Percentiles rank a stretch among this genome's conserved stretches.
These are phyloP conservation scores for Bombus huntii DNA, from an alignment of 1,140 invertebrate species.

Conservation along the genomic window DNA sequence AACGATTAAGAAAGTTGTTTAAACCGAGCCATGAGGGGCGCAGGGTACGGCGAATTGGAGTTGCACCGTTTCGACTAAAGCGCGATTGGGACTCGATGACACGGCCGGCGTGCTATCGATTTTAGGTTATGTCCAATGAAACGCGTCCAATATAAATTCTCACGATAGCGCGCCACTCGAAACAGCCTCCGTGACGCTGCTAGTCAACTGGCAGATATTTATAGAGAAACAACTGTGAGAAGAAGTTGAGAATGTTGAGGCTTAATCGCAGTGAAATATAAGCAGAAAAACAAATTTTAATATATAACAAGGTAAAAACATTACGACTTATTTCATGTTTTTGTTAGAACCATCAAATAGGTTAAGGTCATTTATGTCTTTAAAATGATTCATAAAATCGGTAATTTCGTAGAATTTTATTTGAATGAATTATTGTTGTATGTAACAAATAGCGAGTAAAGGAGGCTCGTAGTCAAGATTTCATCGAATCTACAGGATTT, in stretches of 20 bases:
- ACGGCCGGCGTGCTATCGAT: constrained; percentile 7
- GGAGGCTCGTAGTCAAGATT: no score
- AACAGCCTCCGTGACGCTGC: not conserved
- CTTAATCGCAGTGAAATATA: not conserved
- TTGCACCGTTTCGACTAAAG: not conserved
- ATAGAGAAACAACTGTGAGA: not conserved
- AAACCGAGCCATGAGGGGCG: constrained; percentile 17
- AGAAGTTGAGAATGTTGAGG: no score
- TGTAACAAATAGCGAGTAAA: no score
- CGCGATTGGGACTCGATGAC: constrained; percentile 11
- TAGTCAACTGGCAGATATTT: not conserved
- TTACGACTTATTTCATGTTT: no score
- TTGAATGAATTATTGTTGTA: no score
- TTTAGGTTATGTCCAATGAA: constrained; percentile 18
- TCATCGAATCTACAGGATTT: not conserved
- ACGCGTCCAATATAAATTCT: constrained; percentile 22
- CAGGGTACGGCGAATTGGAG: not conserved
- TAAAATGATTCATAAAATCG: no score
- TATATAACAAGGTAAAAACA: no score
- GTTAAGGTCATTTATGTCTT: no score
- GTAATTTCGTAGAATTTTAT: no score
- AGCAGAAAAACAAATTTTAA: not conserved
- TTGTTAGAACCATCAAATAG: no score
- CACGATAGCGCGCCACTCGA: not conserved
- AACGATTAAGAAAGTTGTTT: constrained; percentile 55